Conservation (phyloP, 1,140 invertebrate genomes). For the Notospermus geniculatus region DNA sequence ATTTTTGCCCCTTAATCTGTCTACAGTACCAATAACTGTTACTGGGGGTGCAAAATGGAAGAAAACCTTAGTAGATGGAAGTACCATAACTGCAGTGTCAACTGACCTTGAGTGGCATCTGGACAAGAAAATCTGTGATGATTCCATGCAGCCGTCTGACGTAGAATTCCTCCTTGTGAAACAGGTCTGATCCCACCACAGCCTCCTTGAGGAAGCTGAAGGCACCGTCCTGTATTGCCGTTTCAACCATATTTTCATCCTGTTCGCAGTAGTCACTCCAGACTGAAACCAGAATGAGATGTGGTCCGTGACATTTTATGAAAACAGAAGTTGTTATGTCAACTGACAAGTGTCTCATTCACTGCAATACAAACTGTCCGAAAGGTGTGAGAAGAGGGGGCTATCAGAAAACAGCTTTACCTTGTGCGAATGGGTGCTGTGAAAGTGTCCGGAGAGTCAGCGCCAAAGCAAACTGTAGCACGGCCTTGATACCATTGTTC, state of each 20-base stretch:
- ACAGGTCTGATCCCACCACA: constrained; percentile 68
- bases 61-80: too few species aligned
- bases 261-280: constrained; percentile 61
- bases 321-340: too few species aligned
- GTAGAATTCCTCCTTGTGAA: constrained; percentile 78
- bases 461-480: constrained; percentile 77
- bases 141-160: constrained; percentile 78
- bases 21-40: too few species aligned
- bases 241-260: constrained; percentile 73
- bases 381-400: neutral
- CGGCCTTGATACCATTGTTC: constrained; percentile 66
- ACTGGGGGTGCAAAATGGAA: too few species aligned
- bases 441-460: constrained; percentile 76
- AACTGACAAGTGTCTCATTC: neutral
- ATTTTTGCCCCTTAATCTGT: too few species aligned
- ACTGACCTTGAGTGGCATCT: constrained; percentile 83
- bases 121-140: constrained; percentile 87
- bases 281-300: constrained; percentile 14
- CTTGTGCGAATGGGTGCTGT: constrained; percentile 43
- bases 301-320: too few species aligned
- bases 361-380: neutral
- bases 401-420: constrained; percentile 18
- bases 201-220: constrained; percentile 75
- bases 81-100: neutral
- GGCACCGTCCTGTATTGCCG: constrained; percentile 75